A percentile compares a stretch with the other conserved stretches of the same genome.
Conservation (phyloP, 2,113 vertebrate genomes). For the Phylloscopus whistleri region DNA sequence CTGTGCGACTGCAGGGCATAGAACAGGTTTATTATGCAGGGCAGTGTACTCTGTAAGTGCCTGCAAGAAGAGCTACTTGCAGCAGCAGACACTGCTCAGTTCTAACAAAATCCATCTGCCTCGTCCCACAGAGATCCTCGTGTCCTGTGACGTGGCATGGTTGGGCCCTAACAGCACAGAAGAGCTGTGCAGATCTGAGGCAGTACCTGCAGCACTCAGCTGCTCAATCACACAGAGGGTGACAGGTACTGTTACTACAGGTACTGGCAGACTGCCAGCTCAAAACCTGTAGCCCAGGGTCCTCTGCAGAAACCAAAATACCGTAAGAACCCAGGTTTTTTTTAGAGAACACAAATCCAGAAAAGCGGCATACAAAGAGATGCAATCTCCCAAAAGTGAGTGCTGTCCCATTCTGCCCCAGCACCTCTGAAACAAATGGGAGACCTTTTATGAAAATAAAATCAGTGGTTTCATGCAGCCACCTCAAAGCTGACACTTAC, state of each 20-base stretch:
- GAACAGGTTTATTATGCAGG: background rate
- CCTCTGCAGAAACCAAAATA: background rate
- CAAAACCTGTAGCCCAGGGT: background rate
- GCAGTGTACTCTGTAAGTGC: background rate
- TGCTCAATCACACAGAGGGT: background rate
- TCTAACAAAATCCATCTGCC: background rate
- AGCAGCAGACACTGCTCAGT: background rate
- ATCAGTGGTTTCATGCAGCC: background rate
- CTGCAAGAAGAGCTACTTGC: background rate
- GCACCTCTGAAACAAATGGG: background rate
- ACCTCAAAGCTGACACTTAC: background rate
- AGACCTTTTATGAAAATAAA: background rate
- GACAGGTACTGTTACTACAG: background rate
- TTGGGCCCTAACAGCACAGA: background rate
- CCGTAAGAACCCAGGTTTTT: background rate
- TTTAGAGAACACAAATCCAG: background rate
- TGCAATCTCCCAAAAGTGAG: rapidly evolving
- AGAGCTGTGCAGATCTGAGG: background rate
- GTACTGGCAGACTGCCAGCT: background rate
- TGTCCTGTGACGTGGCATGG: background rate
- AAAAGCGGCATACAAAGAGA: background rate
- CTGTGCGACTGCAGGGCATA: background rate
- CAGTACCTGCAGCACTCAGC: background rate
- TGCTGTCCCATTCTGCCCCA: background rate
- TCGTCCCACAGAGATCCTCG: background rate